Conservation (phyloP, 2,797 vertebrate genomes). For the Sparus aurata region DNA sequence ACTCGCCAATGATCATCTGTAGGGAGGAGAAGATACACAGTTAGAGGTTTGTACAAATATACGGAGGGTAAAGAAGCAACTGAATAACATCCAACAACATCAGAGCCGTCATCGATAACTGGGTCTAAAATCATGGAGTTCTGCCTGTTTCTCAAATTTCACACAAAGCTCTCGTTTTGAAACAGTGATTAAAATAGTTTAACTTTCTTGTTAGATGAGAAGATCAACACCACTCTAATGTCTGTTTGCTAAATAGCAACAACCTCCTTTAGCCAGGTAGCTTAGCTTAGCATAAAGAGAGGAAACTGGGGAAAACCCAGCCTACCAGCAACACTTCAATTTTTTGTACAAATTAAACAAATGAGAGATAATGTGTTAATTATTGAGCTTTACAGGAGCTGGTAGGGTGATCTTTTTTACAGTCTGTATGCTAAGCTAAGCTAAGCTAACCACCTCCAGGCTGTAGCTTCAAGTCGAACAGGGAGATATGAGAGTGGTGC, state of each 20-base stretch:
- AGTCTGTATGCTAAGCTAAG: conserved; percentile 2
- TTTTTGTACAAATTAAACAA: background rate
- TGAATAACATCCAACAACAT: background rate
- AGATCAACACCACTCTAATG: background rate
- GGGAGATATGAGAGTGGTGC: background rate
- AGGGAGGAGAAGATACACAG: conserved; percentile 33
- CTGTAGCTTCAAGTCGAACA: background rate
- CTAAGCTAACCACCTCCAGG: background rate
- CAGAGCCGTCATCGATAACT: conserved; percentile 1
- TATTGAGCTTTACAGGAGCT: background rate
- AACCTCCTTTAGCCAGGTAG: background rate
- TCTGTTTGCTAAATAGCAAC: background rate
- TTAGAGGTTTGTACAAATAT: conserved; percentile 17
- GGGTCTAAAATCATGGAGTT: background rate
- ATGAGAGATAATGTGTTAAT: background rate
- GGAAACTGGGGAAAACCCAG: background rate
- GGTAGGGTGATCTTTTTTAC: no score
- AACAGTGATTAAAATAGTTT: background rate
- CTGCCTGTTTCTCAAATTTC: background rate
- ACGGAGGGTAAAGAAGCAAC: background rate
- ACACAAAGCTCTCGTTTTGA: background rate
- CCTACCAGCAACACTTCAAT: no score
- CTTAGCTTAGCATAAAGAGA: conserved; percentile 1
- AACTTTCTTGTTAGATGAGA: background rate
- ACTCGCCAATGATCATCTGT: conserved; percentile 95